Conservation (phyloP, 1,140 invertebrate genomes). For the Drosophila arizonae region DNA sequence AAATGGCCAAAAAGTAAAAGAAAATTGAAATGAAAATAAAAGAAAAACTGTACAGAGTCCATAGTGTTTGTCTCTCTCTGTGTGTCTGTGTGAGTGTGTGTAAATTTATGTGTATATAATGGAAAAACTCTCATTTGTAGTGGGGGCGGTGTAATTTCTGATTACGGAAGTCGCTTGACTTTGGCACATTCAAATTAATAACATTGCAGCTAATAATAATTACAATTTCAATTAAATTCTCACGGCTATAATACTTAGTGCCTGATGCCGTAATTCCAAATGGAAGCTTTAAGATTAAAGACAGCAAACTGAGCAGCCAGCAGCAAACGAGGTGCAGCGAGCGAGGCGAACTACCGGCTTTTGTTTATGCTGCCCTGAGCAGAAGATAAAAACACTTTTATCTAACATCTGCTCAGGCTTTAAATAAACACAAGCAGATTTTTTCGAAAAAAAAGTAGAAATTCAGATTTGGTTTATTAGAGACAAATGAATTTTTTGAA, state of each 20-base stretch:
- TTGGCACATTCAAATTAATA: slow-evolving; percentile 26
- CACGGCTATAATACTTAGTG: not conserved
- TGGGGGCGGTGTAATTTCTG: slow-evolving; percentile 30
- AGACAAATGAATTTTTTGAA: slow-evolving; percentile 2
- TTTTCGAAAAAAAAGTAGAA: not conserved
- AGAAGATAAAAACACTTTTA: slow-evolving; percentile 36
- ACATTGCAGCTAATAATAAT: slow-evolving; percentile 27
- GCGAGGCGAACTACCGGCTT: slow-evolving; percentile 40
- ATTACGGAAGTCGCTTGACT: slow-evolving; percentile 45
- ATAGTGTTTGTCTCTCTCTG: slow-evolving; percentile 17
- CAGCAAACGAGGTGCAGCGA: not conserved
- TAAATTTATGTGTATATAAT: slow-evolving; percentile 8
- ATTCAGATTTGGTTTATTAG: slow-evolving; percentile 9
- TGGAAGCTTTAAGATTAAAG: slow-evolving; percentile 7
- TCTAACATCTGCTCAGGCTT: slow-evolving; percentile 35
- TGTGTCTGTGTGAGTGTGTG: slow-evolving; percentile 8
- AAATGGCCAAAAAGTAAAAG: slow-evolving; percentile 55
- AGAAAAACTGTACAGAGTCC: slow-evolving; percentile 16
- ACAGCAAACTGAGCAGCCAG: slow-evolving; percentile 4
- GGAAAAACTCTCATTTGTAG: slow-evolving; percentile 15
- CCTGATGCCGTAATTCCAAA: slow-evolving; percentile 1
- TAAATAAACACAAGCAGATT: slow-evolving; percentile 47
- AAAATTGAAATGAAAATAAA: slow-evolving; percentile 46
- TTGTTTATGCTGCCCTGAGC: slow-evolving; percentile 40
- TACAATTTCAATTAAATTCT: slow-evolving; percentile 18